Base-by-base conservation (phyloP, 2,797 vertebrate species). In the Rhinogobio ventralis region DNA sequence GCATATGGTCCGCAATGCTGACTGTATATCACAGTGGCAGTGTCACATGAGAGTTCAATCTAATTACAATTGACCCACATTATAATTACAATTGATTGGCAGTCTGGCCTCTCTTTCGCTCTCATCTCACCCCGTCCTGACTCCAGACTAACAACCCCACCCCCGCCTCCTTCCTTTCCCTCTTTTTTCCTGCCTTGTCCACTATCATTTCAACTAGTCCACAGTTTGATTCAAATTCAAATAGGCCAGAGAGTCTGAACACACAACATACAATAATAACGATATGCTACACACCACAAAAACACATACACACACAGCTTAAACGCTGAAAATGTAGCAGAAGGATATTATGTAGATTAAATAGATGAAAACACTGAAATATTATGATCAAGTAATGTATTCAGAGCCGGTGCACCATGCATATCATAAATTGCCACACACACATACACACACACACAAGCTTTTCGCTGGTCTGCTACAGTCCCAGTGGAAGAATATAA, bases 11-110 rank as follows among this genome's bases (percentile, higher is more conserved):
- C 8, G 66, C 49, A 69, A 84, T 81, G 69, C 45, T 69, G 23
- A 74, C 80, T 80, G 67, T 89, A 85, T 51, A 84, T 81, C 64
- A 77, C 72, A 23, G 60, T 74, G 64, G 73, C 84, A 85, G 69
- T 79, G 77, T 90, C 85, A 89, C 83, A 72, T 84, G 81, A 86
- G 86, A 79, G 73, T 86, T 86, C 78, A 73, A 73, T 55, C 88
- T 85, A 87, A 87, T 86, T 86, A 86, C 76, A 87, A 88, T 86
- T 88, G 83, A 88, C 89, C 89, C 89, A 87, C 85, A 89, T 89
- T 88, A 88, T 90, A 90, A 89, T 90, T 85, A 87, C 85, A 85
- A 90, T 90, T 86, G 85, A 84, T 89, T 86, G 81, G 66, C 85
- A 86, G 88, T 85, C 85, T 60, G 86, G 79, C 57, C 79, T 78